Evolutionary conservation across 2,888 invertebrate genomes (phyloP), one percentile per base, ranked within the genome.

Genomic region (Yponomeuta sedellus): DNA sequence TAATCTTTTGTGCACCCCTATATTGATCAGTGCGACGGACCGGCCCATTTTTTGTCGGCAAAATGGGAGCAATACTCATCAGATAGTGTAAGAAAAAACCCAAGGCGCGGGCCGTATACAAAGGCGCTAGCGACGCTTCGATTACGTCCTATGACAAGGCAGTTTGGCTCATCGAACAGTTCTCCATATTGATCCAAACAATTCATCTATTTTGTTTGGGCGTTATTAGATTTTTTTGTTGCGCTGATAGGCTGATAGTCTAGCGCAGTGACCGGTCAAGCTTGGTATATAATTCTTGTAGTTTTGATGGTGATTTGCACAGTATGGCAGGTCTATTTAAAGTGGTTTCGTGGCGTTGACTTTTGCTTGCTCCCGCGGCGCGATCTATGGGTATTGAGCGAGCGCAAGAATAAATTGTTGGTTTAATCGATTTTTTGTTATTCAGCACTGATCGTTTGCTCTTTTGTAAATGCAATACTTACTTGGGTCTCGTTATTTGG

Each of bases 111-210:
- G 72, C 75, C 69, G 11, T 52, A 72, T 75, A 86, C 90, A 91
- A 91, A 88, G 88, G 82, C 86, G 88, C 90, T 88, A 87, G 86
- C 86, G 86, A 82, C 83, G 80, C 84, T 81, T 91, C 88, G 88
- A 91, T 90, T 91, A 90, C 87, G 82, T 83, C 82, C 85, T 90
- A 90, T 91, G 91, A 90, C 91, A 86, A 86, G 83, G 91, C 91
- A 85, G 80, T 89, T 89, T 88, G 81, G 75, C 78, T 74, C 72
- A 82, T 83, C 85, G 86, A 86, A 86, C 88, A 52, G 83, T 87
- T 34, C 67, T 79, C 89, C 90, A 91, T 91, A 91, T 90, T 89
- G 90, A 90, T 90, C 90, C 90, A 86, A 86, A 85, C 85, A 82
- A 83, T 82, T 86, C 78, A 68, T 87, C 80, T 85, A 86, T 88